Conservation (phyloP, 2,888 invertebrate genomes). For the Thecocarcelia acutangulata region DNA sequence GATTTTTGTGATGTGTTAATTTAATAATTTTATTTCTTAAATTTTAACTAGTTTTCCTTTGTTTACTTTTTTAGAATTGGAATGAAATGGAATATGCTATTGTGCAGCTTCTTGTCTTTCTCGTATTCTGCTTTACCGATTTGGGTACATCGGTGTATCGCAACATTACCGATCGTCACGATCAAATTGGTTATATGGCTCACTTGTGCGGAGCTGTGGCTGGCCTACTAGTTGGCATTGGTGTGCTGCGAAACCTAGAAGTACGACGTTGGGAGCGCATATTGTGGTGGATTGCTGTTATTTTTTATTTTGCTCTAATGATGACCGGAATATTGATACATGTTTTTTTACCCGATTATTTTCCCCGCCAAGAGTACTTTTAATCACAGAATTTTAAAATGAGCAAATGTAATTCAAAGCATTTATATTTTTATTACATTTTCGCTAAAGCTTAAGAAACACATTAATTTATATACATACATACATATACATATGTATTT, state of each 20-base stretch:
- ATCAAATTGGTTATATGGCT: slow-evolving; percentile 95
- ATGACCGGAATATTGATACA: slow-evolving; percentile 88
- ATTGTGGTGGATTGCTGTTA: slow-evolving; percentile 90
- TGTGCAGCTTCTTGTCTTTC: slow-evolving; percentile 90
- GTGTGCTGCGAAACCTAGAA: slow-evolving; percentile 91
- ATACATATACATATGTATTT: no score
- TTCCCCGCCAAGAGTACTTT: slow-evolving; percentile 80
- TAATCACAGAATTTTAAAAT: slow-evolving; percentile 58
- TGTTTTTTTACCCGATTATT: slow-evolving; percentile 84
- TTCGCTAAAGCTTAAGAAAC: slow-evolving; percentile 6
- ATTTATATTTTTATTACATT: slow-evolving; percentile 14
- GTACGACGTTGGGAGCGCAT: slow-evolving; percentile 90
- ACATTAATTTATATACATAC: slow-evolving; percentile 26
- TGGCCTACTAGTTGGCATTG: slow-evolving; percentile 90
- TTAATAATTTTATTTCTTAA: no score
- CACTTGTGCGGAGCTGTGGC: slow-evolving; percentile 96
- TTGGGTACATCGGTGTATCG: slow-evolving; percentile 95
- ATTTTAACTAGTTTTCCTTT: not conserved
- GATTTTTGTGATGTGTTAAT: no score
- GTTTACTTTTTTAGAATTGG: slow-evolving; percentile 88
- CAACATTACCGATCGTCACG: slow-evolving; percentile 86
- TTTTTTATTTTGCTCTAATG: slow-evolving; percentile 87
- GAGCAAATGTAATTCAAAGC: slow-evolving; percentile 37
- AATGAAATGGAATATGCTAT: slow-evolving; percentile 97
- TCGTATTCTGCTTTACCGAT: slow-evolving; percentile 91